These are phyloP conservation scores for Tylochromis polylepis DNA, from an alignment of 2,113 vertebrate species.

Conservation along the genomic window DNA sequence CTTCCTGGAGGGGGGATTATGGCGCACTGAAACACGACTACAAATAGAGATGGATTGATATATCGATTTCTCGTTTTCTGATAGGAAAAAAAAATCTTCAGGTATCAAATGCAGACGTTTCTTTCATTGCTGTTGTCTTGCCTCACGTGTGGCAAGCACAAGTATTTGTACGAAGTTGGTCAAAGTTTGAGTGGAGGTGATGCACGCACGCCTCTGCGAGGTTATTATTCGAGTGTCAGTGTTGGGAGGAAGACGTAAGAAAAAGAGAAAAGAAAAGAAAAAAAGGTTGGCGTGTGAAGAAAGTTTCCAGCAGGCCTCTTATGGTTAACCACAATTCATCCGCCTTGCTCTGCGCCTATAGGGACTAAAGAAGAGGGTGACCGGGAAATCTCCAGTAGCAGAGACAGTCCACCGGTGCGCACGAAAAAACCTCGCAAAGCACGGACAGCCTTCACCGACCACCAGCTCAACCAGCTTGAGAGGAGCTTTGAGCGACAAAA, in stretches of 20 bases:
- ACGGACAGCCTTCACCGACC: conserved; percentile 95
- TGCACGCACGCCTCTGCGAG: background rate
- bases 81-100: conserved; percentile 56
- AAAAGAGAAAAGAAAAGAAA: background rate
- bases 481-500: conserved; percentile 97
- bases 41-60: conserved; percentile 88
- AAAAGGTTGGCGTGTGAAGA: background rate
- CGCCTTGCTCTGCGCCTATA: conserved; percentile 22
- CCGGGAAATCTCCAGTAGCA: conserved; percentile 94
- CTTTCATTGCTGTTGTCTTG: conserved; percentile 29
- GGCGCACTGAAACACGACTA: conserved; percentile 79
- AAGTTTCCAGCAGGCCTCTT: background rate
- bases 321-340: background rate
- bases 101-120: conserved; percentile 66
- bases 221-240: background rate
- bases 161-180: background rate
- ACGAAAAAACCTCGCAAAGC: conserved; percentile 97
- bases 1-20: conserved; percentile 96
- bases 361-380: conserved; percentile 95
- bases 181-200: conserved; percentile 12
- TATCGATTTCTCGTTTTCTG: conserved; percentile 86
- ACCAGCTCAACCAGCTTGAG: conserved; percentile 97
- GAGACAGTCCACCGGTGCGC: conserved; percentile 91
- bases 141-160: background rate
- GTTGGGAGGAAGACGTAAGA: background rate